Base-by-base conservation (phyloP, 2,888 invertebrate species). In the Spisula solida region DNA sequence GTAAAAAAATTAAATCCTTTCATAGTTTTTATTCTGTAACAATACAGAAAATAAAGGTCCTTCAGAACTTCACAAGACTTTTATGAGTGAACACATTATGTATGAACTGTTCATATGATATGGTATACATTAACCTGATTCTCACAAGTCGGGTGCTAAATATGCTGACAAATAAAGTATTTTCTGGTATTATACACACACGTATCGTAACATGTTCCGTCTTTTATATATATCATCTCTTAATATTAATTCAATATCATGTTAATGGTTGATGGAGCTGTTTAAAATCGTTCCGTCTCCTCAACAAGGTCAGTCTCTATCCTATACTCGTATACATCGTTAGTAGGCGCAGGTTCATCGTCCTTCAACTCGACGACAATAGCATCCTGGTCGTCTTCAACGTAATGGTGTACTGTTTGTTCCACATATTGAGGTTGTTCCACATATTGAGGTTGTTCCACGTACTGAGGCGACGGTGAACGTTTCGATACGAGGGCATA, bases 401-500 rank as follows among this genome's bases (percentile, higher is more conserved):
- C 66, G 16, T 48, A 41, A 48, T 88, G 85, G 41, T 88, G 85
- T 12, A 66, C 55, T 20, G 48, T 29, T 47, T 84, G 75, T 34
- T 75, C 75, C 6, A 75, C 34, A 75, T 31, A 29, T 51, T 16
- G 41, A 41, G 47, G 31, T 60, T 83, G 70, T 70, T 70, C 70
- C 14, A 70, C 31, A 70, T 31, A 31, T 55, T 18, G 41, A 0
- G 87, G 86, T 60, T 83, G 70, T 70, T 70, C 70, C 14, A 70
- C 31, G 29, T 31, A 31, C 70, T 18, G 41, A 0, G 87, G 86
- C 10, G 86, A 85, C 16, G 75, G 48, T 0, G 88, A 75, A 18
- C 85, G 34, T 48, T 88, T 90, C 29, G 80, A 75, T 12, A 92
- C 92, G 18, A 92, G 90, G n/a, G 92, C 90, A 31, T 92, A 92